These are phyloP conservation scores for Bombylius major DNA, from an alignment of 2,888 invertebrate species.

Conservation along the genomic window DNA sequence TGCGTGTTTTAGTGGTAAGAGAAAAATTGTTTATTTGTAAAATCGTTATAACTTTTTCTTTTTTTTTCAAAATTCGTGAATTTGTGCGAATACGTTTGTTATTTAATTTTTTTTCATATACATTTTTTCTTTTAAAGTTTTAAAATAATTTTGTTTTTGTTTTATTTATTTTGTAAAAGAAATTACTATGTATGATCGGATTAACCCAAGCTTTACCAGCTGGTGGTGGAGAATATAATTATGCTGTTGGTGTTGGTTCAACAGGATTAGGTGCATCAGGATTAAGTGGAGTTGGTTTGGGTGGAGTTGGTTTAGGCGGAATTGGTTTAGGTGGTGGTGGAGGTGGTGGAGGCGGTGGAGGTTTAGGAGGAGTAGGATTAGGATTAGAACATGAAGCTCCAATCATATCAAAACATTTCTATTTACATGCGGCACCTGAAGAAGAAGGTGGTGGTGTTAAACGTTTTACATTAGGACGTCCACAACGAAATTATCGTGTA, in stretches of 20 bases:
- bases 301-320: background rate
- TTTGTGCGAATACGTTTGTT: too few relatives aligned
- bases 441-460: background rate
- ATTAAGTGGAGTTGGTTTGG: background rate
- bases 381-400: constrained; percentile 5
- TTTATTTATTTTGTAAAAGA: background rate
- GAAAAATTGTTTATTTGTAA: background rate
- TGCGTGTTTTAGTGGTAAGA: constrained; percentile 7
- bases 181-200: constrained; percentile 4
- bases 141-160: background rate
- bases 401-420: constrained; percentile 32
- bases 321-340: background rate
- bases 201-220: constrained; percentile 3
- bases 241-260: background rate
- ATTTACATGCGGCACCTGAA: constrained; percentile 28
- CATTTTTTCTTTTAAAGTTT: too few relatives aligned
- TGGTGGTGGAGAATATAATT: background rate
- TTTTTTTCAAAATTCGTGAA: too few relatives aligned
- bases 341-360: background rate
- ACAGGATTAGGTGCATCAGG: background rate
- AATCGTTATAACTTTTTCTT: too few relatives aligned
- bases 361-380: background rate
- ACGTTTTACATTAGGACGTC: background rate
- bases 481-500: constrained; percentile 34
- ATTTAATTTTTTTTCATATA: too few relatives aligned